phyloP scores from a whole-genome alignment of 53 echinoderm and acorn worm species.

The Actinopyga echinites region DNA sequence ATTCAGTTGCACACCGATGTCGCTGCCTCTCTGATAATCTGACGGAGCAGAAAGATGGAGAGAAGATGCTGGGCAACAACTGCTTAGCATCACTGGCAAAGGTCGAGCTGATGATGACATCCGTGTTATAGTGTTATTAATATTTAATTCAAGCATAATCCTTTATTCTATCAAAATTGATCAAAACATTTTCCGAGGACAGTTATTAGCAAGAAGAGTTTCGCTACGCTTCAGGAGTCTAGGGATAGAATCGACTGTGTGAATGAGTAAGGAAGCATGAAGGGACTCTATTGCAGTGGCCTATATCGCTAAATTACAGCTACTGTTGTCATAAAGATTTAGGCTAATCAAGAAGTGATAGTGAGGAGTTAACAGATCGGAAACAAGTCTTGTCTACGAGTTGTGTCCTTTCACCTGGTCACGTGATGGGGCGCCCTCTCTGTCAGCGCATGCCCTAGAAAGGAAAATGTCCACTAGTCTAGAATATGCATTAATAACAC shows the following conservation, averaged over 20 bases:
- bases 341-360: slow-evolving; percentile 33
- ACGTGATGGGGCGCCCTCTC: neutral
- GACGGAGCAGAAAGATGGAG: too few species aligned
- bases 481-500: neutral
- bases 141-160: slow-evolving; percentile 40
- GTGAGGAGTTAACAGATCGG: slow-evolving; percentile 22
- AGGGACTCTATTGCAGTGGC: neutral
- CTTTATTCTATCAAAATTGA: slow-evolving; percentile 28
- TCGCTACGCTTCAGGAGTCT: slow-evolving; percentile 11
- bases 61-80: neutral
- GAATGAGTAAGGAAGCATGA: slow-evolving; percentile 23
- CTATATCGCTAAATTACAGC: neutral
- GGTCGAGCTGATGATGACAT: slow-evolving; percentile 27
- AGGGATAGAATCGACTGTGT: neutral
- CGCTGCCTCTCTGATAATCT: too few species aligned
- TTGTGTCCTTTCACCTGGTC: neutral
- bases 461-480: neutral
- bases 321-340: slow-evolving; percentile 39
- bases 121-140: slow-evolving; percentile 38
- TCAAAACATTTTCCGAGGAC: slow-evolving; percentile 25
- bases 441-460: slow-evolving; percentile 2
- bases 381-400: neutral
- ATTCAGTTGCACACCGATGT: too few species aligned
- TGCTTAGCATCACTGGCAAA: slow-evolving; percentile 27
- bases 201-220: slow-evolving; percentile 25